phyloP scores from a whole-genome alignment of 2,888 invertebrate genomes.

The Sphaerophoria rueppellii region DNA sequence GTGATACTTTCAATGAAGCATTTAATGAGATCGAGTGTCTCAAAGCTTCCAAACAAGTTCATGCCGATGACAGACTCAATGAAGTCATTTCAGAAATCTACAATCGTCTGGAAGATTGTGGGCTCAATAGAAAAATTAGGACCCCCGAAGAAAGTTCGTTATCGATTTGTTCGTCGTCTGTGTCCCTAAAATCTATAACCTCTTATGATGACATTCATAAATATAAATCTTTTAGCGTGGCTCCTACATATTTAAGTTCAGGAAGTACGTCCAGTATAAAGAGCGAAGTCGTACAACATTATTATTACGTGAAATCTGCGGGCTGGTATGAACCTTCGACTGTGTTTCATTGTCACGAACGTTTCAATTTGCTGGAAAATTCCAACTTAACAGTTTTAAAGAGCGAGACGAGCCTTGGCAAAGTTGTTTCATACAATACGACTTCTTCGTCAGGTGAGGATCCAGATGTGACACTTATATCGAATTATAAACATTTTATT shows the following conservation, averaged over 20 bases:
- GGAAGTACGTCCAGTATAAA: no score
- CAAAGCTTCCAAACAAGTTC: conserved; percentile 39
- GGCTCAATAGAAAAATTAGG: not conserved
- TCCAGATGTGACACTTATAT: not conserved
- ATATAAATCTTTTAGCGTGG: not conserved
- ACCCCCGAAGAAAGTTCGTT: not conserved
- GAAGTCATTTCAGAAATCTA: conserved; percentile 49
- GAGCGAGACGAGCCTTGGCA: not conserved
- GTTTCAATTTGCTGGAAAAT: conserved; percentile 26
- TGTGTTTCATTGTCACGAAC: conserved; percentile 27
- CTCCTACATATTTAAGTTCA: not conserved
- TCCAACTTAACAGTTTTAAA: not conserved
- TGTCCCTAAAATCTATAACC: conserved; percentile 10
- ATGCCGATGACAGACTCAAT: conserved; percentile 32
- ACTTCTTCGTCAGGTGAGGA: conserved; percentile 2
- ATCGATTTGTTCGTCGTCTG: not conserved
- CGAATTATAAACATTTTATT: not conserved
- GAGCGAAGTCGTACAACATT: no score
- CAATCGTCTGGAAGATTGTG: conserved; percentile 16
- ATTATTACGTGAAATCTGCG: no score
- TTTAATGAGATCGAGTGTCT: conserved; percentile 66
- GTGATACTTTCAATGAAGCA: conserved; percentile 76
- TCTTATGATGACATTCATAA: conserved; percentile 54
- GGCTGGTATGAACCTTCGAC: not conserved
- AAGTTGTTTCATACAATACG: not conserved